Base-by-base conservation (phyloP, 2,797 vertebrate genomes). In the Argya squamiceps region DNA sequence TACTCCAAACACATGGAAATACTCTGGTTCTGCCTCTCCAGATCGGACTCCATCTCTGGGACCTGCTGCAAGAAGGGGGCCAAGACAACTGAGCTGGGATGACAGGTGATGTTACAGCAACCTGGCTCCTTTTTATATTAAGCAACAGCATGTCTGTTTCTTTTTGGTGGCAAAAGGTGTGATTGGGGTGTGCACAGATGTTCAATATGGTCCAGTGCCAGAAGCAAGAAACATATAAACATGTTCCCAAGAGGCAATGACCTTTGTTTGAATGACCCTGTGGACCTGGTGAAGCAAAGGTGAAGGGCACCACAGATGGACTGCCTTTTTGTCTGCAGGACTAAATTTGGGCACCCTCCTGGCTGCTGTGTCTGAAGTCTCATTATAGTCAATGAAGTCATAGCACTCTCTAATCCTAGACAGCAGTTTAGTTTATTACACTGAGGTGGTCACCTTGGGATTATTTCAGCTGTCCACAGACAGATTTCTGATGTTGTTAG, bases 281-380 rank as follows among this genome's bases (percentile, higher is more conserved):
- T 3, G 68, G 58, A 70, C 3, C 4, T 15, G 20, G 20, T 26
- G 29, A 49, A 70, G 32, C 16, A 63, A 41, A 83, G 5, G 4
- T 26, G 47, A 49, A 58, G 18, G 12, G 7, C 15, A 39, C 27
- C 2, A 1, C 14, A 46, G 19, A 34, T 11, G 2, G 2, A 13
- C 20, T 56, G 6, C 5, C 10, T 39, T 84, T 87, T 49, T 60
- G 10, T 9, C 41, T 59, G 36, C 22, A 68, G 23, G 67, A 17
- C 7, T 44, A 47, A 64, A 73, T 63, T 9, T 37, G 27, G 7
- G 24, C 46, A 73, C 17, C 16, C 53, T 68, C 29, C 24, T 73
- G 59, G 16, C 16, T 76, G 69, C 10, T 10, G 9, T 68, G 26
- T 58, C 34, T 34, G 49, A 89, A 77, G 12, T 29, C 9, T 41